Base-by-base conservation (phyloP, 1,140 invertebrate genomes). In the Druon quercuslanigerum region DNA sequence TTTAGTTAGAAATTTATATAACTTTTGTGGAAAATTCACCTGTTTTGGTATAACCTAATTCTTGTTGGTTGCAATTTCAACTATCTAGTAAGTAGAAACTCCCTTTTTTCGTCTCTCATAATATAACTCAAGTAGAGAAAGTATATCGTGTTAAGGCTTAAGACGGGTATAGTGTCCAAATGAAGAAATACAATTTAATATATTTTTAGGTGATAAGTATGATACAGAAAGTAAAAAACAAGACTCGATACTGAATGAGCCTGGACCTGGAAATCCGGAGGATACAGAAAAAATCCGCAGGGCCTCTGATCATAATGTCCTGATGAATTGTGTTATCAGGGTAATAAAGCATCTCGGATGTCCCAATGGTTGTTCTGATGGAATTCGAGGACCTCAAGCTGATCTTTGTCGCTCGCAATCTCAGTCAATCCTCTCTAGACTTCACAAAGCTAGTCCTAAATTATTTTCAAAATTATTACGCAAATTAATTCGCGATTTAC, bases 291-390 rank as follows among this genome's bases (percentile, higher is more conserved):
- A 46, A n/a, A 14, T 40, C 16, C 60, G 60, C 14, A 66, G 40
- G 40, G 13, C 25, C 1, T 66, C 60, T 2, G 60, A 66, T 66
- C 60, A 66, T 25, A 66, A 66, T 40, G 16, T 66, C 7, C 25
- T 66, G n/a, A 66, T 66, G 60, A 66, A 91, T 72, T 93, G 92
- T 50, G 90, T 92, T 4, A 87, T 92, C 12, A 97, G 96, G 83
- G 94, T 98, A n/a, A 92, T 97, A 74, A 95, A 95, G 81, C 96
- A 97, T 84, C 91, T 99, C 6, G 99, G 99, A 4, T 99, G 99
- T 90, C 96, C 96, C 1, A 96, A 99, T 86, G 96, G 96, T 6
- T 98, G 97, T 90, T 94, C 93, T 20, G 97, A 95, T 91, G 96
- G 94, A 19, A 95, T 94, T 86, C 93, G 97, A n/a, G 96, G 96